Base-by-base conservation (phyloP, 2,888 invertebrate species). In the Strigamia transsilvanica region DNA sequence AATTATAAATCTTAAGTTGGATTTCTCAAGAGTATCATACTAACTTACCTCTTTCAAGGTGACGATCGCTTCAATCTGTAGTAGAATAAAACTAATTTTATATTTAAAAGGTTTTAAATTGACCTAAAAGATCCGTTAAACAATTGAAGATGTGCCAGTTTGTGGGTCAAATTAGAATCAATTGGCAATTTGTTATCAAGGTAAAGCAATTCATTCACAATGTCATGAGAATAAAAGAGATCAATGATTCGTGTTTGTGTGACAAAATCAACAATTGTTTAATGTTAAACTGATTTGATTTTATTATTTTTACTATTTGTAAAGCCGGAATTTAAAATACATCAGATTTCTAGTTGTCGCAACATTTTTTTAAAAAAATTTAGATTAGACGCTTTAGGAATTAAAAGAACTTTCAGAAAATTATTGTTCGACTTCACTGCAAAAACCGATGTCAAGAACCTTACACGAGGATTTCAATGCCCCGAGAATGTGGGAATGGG, bases 121-220 rank as follows among this genome's bases (percentile, higher is more conserved):
- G 73, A 73, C 73, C 73, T 73, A 73, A 73, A 73, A 73, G 23
- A 73, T 73, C 73, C 32, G 73, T 73, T 73, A 73, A n/a, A 73
- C 73, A 73, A 73, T 73, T 73, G 73, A 73, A 73, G 73, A 73
- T 73, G 73, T 73, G 32, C 73, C 73, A 73, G 10, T 15, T 56
- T 56, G 12, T 4, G 73, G 73, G 73, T 73, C 73, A 73, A 15
- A 73, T 73, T 73, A n/a, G 73, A 61, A 61, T 61, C 61, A 61
- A 23, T 61, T 61, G 61, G 61, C 18, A 61, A 23, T 21, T 9
- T 61, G n/a, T 61, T 61, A 61, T 61, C 61, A 61, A 61, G 61
- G 61, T 61, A 23, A 21, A n/a, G 61, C 18, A 6, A 61, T 61
- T 18, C 10, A 61, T 61, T 23, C 18, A n/a, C 9, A 61, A 21